Percentiles rank a stretch among this genome's conserved stretches.
These are phyloP conservation scores for Lithophane socia DNA, from an alignment of 2,888 invertebrate species.

Conservation along the genomic window DNA sequence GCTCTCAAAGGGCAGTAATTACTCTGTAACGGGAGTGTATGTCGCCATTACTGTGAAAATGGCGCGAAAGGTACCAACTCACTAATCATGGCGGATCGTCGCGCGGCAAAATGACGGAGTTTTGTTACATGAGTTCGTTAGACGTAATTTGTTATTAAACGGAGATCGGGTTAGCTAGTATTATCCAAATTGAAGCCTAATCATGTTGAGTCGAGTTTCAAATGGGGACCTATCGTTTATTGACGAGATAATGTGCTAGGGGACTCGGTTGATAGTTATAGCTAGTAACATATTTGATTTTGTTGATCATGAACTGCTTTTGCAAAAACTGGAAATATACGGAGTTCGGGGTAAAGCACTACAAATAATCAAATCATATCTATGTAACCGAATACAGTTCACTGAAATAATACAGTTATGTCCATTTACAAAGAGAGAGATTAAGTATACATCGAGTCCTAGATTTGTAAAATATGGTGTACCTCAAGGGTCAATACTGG, in stretches of 20 bases:
- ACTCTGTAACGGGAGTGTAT: conserved; percentile 78
- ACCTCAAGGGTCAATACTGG: no score
- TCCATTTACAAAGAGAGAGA: no score
- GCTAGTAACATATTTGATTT: not conserved
- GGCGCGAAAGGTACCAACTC: conserved; percentile 69
- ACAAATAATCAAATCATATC: no score
- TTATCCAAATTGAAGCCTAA: conserved; percentile 60
- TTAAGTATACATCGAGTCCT: no score
- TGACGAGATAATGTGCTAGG: conserved; percentile 40
- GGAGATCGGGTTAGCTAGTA: conserved; percentile 49
- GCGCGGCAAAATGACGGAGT: conserved; percentile 67
- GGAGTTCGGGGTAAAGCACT: no score
- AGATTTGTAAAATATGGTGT: no score
- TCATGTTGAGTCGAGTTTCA: conserved; percentile 56
- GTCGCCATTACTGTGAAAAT: conserved; percentile 76
- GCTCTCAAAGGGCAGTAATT: conserved; percentile 80
- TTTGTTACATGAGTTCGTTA: conserved; percentile 68
- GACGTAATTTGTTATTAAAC: conserved; percentile 63
- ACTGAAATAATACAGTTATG: no score
- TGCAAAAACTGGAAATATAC: no score
- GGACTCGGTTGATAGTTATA: conserved; percentile 18
- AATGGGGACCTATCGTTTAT: conserved; percentile 38
- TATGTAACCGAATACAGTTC: no score
- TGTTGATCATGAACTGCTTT: no score
- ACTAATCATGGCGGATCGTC: conserved; percentile 75